These are phyloP conservation scores for Lepidothrix coronata DNA, from an alignment of 2,113 vertebrate species.

Conservation along the genomic window DNA sequence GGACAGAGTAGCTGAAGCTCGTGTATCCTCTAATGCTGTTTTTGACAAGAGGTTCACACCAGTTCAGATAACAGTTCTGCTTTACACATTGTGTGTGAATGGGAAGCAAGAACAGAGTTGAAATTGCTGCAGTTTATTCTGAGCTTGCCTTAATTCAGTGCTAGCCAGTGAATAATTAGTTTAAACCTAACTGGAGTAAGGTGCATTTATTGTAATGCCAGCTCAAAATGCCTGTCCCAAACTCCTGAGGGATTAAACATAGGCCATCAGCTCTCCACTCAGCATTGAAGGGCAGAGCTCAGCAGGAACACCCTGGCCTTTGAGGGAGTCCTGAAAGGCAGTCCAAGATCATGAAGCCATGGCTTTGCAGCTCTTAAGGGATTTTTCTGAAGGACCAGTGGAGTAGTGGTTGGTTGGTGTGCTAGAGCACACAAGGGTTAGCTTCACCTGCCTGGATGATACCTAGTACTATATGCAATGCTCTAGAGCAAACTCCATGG, in stretches of 20 bases:
- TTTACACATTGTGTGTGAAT: not conserved
- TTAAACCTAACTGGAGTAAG: not conserved
- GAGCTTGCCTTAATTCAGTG: not conserved
- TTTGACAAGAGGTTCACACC: not conserved
- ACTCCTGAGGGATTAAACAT: not conserved
- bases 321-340: not conserved
- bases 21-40: not conserved
- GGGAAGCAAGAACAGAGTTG: not conserved
- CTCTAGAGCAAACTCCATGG: not conserved
- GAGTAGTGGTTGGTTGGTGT: not conserved
- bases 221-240: not conserved
- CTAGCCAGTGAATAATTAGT: not conserved
- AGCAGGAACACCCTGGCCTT: not conserved
- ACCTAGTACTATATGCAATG: not conserved
- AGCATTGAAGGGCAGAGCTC: not conserved
- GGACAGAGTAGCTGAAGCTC: not conserved
- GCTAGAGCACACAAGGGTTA: not conserved
- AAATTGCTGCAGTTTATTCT: not conserved
- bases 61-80: not conserved
- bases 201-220: not conserved
- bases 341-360: not conserved
- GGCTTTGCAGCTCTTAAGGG: not conserved
- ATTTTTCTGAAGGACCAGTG: accelerated
- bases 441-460: not conserved
- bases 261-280: not conserved